Base-by-base conservation (phyloP, 2,797 vertebrate genomes). In the Echeneis naucrates region DNA sequence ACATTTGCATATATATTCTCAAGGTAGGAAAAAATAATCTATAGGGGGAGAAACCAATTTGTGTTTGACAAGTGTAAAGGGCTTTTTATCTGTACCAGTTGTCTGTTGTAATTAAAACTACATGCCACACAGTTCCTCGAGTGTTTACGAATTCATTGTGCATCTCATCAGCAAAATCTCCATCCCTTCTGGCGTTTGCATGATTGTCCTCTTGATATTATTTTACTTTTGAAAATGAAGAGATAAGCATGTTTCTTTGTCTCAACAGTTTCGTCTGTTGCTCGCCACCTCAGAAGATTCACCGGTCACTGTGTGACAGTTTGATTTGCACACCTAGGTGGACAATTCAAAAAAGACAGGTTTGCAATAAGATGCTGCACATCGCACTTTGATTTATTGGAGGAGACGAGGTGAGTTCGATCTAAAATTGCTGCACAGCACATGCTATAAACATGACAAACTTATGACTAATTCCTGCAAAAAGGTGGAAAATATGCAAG, bases 51-150 rank as follows among this genome's bases (percentile, higher is more conserved):
- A 60, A 21, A 21, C 13, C 53, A 45, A 38, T 59, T 59, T 65
- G n/a, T 45, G 44, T 56, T 55, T 63, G 42, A 75, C 44, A 47
- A 56, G 33, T 61, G 74, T 62, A 66, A 66, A 78, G 19, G n/a
- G n/a, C n/a, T n/a, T n/a, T n/a, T n/a, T n/a, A 80, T 82, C 68
- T 76, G 74, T 52, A 53, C 62, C 32, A 63, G 44, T 57, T 78
- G 38, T 75, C 50, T 14, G n/a, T 27, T 50, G 58, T 68, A 68
- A 59, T 83, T 81, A 70, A 78, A 79, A 64, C 57, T 48, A 54
- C 57, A 27, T 50, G 21, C 50, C 48, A 45, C 61, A 26, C n/a
- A 32, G 53, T 53, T 44, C 23, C 35, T 62, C 14, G 17, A 52
- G 37, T 44, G 54, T 50, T 35, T 24, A 24, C 40, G 48, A 48